Evolutionary conservation across 2,113 vertebrate genomes (phyloP).

Genomic region (Atlantisia rogersi): DNA sequence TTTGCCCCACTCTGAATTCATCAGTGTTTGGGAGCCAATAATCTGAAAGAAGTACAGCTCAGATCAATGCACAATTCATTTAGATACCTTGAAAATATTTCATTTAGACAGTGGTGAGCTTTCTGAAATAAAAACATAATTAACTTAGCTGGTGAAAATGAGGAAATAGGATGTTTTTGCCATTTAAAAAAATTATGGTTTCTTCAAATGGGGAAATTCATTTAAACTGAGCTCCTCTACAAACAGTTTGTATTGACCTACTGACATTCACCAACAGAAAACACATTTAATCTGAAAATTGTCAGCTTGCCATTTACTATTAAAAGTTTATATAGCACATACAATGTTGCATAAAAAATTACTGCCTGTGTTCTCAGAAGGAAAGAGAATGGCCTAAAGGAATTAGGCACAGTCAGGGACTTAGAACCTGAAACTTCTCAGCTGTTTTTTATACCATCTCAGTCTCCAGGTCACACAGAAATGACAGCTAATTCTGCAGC

Average conservation of each 20-base stretch:
- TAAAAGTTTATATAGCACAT: not conserved
- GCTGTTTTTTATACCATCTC: not conserved
- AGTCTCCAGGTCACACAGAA: not conserved
- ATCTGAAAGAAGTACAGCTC: not conserved
- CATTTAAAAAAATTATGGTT: not conserved
- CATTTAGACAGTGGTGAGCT: not conserved
- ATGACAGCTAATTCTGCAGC: not conserved
- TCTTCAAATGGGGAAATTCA: not conserved
- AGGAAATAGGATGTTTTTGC: not conserved
- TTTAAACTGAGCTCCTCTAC: not conserved
- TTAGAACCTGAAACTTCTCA: not conserved
- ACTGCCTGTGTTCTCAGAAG: not conserved
- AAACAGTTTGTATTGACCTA: slow-evolving; percentile 27
- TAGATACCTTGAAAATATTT: not conserved
- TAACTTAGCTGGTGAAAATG: not conserved
- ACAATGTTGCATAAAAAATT: not conserved
- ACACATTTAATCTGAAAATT: not conserved
- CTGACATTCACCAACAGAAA: not conserved
- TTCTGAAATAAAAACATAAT: not conserved
- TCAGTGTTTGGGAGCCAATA: not conserved
- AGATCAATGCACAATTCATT: not conserved
- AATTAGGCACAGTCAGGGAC: not conserved
- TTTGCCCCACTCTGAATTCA: not conserved
- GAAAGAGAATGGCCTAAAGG: not conserved
- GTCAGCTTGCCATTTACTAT: slow-evolving; percentile 9